Evolutionary conservation across 2,888 invertebrate genomes (phyloP).

Genomic region (Heterodera filipjevi): DNA sequence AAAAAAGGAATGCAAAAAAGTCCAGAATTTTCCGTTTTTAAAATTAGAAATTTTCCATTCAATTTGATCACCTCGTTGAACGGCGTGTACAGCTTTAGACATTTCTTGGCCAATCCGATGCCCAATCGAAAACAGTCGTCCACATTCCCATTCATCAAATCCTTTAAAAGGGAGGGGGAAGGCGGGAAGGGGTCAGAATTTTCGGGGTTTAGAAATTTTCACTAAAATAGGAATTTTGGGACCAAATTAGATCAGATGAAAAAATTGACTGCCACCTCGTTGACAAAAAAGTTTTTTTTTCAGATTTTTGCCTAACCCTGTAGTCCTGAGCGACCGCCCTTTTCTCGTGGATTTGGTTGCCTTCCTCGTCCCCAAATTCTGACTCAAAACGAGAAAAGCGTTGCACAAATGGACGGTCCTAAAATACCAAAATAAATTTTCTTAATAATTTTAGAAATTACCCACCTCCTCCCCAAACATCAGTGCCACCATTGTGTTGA

Average conservation of each 20-base stretch:
- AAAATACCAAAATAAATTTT: background rate
- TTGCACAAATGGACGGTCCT: background rate
- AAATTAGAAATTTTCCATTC: background rate
- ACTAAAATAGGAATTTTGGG: too few species aligned
- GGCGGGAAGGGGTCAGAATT: too few species aligned
- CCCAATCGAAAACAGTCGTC: conserved; percentile 95
- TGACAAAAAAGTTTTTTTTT: too few species aligned
- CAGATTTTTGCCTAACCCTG: too few species aligned
- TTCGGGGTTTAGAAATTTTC: too few species aligned
- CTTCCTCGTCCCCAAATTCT: conserved; percentile 70
- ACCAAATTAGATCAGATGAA: too few species aligned
- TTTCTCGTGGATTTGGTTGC: conserved; percentile 41
- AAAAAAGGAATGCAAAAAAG: background rate
- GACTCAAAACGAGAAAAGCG: background rate
- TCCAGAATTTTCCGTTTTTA: background rate
- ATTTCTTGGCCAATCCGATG: conserved; percentile 86
- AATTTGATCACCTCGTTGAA: conserved; percentile 74
- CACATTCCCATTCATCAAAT: conserved; percentile 84
- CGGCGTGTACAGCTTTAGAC: conserved; percentile 86
- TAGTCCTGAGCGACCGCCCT: conserved; percentile 43
- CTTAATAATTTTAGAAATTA: background rate
- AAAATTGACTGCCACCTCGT: too few species aligned
- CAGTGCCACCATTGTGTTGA: conserved; percentile 57
- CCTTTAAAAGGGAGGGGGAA: too few species aligned
- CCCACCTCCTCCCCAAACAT: conserved; percentile 52